Conservation (phyloP, 2,888 invertebrate genomes). For the Tanaodytes sp. region DNA sequence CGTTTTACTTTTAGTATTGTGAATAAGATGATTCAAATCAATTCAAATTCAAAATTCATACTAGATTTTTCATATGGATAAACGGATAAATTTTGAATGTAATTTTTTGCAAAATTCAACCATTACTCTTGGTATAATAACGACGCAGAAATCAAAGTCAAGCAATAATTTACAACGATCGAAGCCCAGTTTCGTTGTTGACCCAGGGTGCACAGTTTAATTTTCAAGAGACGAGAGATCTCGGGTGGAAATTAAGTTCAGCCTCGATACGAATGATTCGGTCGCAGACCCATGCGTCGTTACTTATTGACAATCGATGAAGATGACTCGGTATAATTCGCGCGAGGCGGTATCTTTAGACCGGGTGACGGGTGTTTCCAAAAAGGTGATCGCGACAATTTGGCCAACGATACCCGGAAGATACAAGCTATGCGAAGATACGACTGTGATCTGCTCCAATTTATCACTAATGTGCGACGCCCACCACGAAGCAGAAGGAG, state of each 20-base stretch:
- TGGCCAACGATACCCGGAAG: slow-evolving; percentile 70
- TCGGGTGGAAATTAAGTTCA: slow-evolving; percentile 32
- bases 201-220: slow-evolving; percentile 8
- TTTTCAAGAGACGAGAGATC: slow-evolving; percentile 26
- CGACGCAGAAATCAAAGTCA: slow-evolving; percentile 22
- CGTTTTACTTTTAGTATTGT: too few species aligned
- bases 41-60: too few species aligned
- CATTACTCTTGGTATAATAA: too few species aligned
- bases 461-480: slow-evolving; percentile 68
- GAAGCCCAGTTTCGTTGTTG: slow-evolving; percentile 28
- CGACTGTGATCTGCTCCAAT: slow-evolving; percentile 68
- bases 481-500: slow-evolving; percentile 55
- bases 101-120: too few species aligned
- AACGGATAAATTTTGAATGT: too few species aligned
- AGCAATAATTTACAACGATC: slow-evolving; percentile 26
- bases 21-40: too few species aligned
- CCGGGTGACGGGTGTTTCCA: slow-evolving; percentile 62
- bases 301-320: slow-evolving; percentile 63
- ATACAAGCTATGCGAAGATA: slow-evolving; percentile 63
- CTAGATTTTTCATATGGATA: too few species aligned
- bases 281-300: not conserved
- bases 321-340: slow-evolving; percentile 38
- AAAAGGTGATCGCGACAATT: slow-evolving; percentile 66
- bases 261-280: slow-evolving; percentile 24
- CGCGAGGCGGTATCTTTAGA: slow-evolving; percentile 66